Base-by-base conservation (phyloP, 2,888 invertebrate species). In the Lasioglossum leucozonium region DNA sequence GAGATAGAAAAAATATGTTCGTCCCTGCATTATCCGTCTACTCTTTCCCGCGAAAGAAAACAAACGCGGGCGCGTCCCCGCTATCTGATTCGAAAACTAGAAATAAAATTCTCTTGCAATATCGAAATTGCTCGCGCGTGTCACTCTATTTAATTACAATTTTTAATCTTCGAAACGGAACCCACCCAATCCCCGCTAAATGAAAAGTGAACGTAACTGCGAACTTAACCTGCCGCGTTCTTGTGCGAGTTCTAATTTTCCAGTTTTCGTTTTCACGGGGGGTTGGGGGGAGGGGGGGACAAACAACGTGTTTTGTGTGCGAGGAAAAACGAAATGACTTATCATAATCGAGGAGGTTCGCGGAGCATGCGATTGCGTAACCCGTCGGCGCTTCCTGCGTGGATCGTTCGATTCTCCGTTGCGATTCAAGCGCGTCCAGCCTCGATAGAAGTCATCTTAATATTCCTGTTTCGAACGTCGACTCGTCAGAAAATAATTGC, bases 61-160 rank as follows among this genome's bases (percentile, higher is more conserved):
- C 55, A 55, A n/a, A 55, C n/a, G 11, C 55, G n/a, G 11, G n/a
- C 22, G 55, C 55, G n/a, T n/a, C n/a, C n/a, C n/a, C n/a, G n/a
- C 22, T 55, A 26, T 26, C 55, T 55, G 55, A 55, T 55, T 55
- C 11, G 55, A 11, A 55, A 55, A 55, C 4, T 11, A 55, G n/a
- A 55, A n/a, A 55, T 10, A n/a, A 26, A 58, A 26, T 58, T 58
- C 26, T 13, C 26, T 26, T 13, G 58, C 58, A 58, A 26, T 58
- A 58, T n/a, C 58, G n/a, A 13, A 58, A 58, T 58, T 58, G 26
- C 26, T 13, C 26, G 58, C 11, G 58, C 22, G 26, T 58, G 26
- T 58, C 58, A 58, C 58, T 58, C 58, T 58, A 58, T 58, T 58
- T 58, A 58, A 58, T 58, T 58, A n/a, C 26, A 58, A 26, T 58